phyloP scores from a whole-genome alignment of 1,140 invertebrate species.

The Papilio helenus region DNA sequence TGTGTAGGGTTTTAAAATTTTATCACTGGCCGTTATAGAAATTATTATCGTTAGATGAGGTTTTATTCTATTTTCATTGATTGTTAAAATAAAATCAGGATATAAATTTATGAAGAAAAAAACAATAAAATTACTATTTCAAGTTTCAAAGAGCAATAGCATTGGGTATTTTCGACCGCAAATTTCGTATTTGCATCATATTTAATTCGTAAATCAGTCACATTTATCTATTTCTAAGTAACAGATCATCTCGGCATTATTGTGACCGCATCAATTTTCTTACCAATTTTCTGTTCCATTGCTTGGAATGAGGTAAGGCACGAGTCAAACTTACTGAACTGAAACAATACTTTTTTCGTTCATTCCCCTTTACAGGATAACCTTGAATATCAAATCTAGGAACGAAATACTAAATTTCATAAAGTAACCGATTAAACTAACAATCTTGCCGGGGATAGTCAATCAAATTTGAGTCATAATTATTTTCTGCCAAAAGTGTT shows the following conservation, averaged over 20 bases:
- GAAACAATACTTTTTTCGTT: constrained; percentile 45
- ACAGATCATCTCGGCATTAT: constrained; percentile 57
- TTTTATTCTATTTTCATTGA: neutral
- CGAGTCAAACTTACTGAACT: constrained; percentile 65
- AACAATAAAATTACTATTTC: neutral
- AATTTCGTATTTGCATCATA: constrained; percentile 38
- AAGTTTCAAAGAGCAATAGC: constrained; percentile 35
- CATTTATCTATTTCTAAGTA: constrained; percentile 58
- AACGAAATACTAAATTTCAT: constrained; percentile 16
- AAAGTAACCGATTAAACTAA: too few relatives aligned
- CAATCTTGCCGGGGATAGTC: neutral
- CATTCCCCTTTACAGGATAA: constrained; percentile 25
- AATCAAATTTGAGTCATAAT: too few relatives aligned
- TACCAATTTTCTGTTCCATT: constrained; percentile 74
- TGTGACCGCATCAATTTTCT: constrained; percentile 69
- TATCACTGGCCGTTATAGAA: neutral
- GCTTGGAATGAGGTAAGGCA: constrained; percentile 65
- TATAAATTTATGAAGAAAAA: neutral
- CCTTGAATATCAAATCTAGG: constrained; percentile 34
- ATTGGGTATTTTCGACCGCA: constrained; percentile 48
- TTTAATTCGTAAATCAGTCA: constrained; percentile 55
- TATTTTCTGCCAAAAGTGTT: too few relatives aligned
- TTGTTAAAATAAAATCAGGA: neutral
- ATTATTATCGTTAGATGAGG: neutral
- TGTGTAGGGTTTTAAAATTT: neutral